Evolutionary conservation across 2,113 vertebrate genomes (phyloP).

Genomic region (Phyllostomus discolor): DNA sequence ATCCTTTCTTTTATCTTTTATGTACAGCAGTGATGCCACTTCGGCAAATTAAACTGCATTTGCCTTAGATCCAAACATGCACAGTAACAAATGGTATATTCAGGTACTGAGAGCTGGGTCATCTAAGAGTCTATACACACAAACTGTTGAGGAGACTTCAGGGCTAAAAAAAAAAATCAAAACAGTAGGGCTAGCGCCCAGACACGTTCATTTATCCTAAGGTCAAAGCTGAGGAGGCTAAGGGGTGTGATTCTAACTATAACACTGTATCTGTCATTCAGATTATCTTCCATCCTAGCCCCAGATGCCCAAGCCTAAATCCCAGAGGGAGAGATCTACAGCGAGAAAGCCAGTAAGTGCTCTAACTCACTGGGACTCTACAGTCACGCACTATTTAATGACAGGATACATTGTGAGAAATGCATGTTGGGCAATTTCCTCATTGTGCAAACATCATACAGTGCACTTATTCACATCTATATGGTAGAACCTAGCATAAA

Average conservation of each 20-base stretch:
- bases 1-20: neutral
- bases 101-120: neutral
- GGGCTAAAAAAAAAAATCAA: neutral
- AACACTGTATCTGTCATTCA: neutral
- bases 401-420: neutral
- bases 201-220: neutral
- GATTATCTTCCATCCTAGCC: neutral
- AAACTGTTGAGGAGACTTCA: neutral
- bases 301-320: neutral
- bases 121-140: neutral
- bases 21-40: neutral
- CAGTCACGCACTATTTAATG: neutral
- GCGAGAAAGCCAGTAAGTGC: neutral
- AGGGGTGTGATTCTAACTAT: neutral
- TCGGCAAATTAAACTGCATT: neutral
- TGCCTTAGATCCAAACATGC: neutral
- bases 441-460: no score
- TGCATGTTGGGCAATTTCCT: neutral
- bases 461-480: neutral
- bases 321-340: neutral
- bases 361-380: neutral
- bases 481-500: neutral
- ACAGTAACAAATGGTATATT: neutral
- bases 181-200: neutral
- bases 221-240: neutral